Percentiles rank a stretch among this genome's conserved stretches.
Evolutionary conservation across 2,888 invertebrate species (phyloP).

Genomic region (Tachina fera): DNA sequence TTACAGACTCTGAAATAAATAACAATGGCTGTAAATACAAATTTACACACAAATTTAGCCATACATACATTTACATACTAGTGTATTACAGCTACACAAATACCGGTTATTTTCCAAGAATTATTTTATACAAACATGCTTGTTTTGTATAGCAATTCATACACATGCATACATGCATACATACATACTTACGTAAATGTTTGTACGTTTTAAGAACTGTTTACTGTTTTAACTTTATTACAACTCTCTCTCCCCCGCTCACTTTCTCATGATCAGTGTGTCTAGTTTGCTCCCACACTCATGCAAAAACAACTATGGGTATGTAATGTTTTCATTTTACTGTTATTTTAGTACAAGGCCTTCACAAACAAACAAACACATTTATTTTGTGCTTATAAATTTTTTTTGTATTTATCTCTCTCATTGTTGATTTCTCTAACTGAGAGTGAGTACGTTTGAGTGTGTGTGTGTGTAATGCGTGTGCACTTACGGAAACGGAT

Average conservation of each 20-base stretch:
- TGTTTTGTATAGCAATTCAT: background rate
- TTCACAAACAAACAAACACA: background rate
- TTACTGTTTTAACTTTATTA: constrained; percentile 57
- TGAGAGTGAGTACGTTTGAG: background rate
- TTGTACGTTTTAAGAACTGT: constrained; percentile 44
- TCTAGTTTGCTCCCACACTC: background rate
- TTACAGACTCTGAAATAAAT: constrained; percentile 58
- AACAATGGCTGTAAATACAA: constrained; percentile 44
- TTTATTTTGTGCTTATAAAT: background rate
- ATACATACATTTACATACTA: background rate
- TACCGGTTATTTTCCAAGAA: background rate
- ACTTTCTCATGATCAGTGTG: background rate
- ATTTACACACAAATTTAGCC: background rate
- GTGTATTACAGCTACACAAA: background rate
- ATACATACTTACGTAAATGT: no score
- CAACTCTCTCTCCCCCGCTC: background rate
- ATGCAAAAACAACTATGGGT: no score
- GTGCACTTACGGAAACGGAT: constrained; percentile 39
- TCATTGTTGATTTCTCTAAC: constrained; percentile 30
- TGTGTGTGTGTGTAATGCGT: background rate
- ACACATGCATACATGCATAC: background rate
- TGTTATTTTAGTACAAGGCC: constrained; percentile 4
- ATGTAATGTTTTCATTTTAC: constrained; percentile 7
- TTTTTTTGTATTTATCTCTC: constrained; percentile 23
- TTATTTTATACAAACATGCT: background rate